Evolutionary conservation across 1,140 invertebrate species (phyloP).

Genomic region (Bilobella aurantiaca): DNA sequence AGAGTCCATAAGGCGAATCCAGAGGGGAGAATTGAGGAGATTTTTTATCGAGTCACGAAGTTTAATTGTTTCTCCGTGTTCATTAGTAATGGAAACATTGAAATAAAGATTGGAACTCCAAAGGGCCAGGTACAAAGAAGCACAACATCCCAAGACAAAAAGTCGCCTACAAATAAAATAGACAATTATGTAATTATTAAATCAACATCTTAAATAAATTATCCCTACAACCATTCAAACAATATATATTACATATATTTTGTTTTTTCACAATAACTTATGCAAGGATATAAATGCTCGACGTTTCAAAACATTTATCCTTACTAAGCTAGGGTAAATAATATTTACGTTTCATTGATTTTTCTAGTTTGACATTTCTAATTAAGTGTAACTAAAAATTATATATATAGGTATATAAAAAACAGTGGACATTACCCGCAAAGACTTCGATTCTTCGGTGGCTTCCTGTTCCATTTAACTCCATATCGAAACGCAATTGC

Average conservation of each 20-base stretch:
- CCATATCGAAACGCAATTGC: constrained; percentile 57
- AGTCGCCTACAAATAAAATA: constrained; percentile 36
- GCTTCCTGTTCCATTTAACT: constrained; percentile 66
- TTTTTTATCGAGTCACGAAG: constrained; percentile 75
- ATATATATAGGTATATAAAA: neutral
- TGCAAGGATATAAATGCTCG: too few species aligned
- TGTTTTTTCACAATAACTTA: too few species aligned
- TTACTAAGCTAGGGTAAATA: too few species aligned
- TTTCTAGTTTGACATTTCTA: too few species aligned
- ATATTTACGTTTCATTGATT: too few species aligned
- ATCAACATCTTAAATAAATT: neutral
- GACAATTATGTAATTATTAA: neutral
- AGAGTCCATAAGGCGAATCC: constrained; percentile 60
- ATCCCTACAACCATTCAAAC: neutral
- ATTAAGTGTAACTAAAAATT: neutral
- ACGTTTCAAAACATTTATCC: too few species aligned
- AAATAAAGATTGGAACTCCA: constrained; percentile 76
- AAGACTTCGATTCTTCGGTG: constrained; percentile 44
- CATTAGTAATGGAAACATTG: constrained; percentile 74
- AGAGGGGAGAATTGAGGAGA: constrained; percentile 76
- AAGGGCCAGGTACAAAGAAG: constrained; percentile 57
- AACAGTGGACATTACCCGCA: constrained; percentile 38
- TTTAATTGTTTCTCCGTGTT: constrained; percentile 75
- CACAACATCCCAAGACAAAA: constrained; percentile 47
- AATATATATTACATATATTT: too few species aligned